Percentiles rank a stretch among this genome's conserved stretches.
phyloP scores from a whole-genome alignment of 2,888 invertebrate species.

The Mythimna lalbum region DNA sequence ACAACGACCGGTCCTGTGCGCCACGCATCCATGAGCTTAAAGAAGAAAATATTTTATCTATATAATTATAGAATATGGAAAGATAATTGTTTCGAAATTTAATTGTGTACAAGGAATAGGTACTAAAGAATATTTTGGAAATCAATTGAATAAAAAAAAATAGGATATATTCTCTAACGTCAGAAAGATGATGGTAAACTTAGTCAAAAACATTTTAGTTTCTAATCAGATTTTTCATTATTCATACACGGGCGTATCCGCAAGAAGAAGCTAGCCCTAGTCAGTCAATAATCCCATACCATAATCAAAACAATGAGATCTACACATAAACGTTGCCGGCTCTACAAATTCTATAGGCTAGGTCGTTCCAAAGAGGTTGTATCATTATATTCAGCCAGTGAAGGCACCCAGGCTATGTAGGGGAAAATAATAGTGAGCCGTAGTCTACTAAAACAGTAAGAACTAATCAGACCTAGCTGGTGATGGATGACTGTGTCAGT shows the following conservation, averaged over 20 bases:
- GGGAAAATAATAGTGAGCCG: constrained; percentile 81
- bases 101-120: too few species aligned
- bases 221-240: too few species aligned
- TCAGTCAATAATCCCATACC: neutral
- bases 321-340: constrained; percentile 20
- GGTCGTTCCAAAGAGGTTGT: constrained; percentile 75
- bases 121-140: too few species aligned
- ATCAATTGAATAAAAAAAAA: too few species aligned
- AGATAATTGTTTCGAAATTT: too few species aligned
- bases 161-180: too few species aligned
- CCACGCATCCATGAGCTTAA: too few species aligned
- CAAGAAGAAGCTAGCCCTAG: neutral
- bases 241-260: neutral
- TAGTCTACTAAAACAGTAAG: constrained; percentile 69
- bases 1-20: too few species aligned
- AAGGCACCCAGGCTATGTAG: constrained; percentile 76
- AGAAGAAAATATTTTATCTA: too few species aligned
- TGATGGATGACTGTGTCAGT: constrained; percentile 73
- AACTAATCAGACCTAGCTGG: constrained; percentile 70
- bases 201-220: too few species aligned
- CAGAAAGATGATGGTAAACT: too few species aligned
- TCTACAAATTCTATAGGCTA: constrained; percentile 65
- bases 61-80: too few species aligned
- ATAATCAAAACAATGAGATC: constrained; percentile 2
- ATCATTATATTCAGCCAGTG: constrained; percentile 80